phyloP scores from a whole-genome alignment of 2,888 invertebrate genomes.

The Drosophila recens region DNA sequence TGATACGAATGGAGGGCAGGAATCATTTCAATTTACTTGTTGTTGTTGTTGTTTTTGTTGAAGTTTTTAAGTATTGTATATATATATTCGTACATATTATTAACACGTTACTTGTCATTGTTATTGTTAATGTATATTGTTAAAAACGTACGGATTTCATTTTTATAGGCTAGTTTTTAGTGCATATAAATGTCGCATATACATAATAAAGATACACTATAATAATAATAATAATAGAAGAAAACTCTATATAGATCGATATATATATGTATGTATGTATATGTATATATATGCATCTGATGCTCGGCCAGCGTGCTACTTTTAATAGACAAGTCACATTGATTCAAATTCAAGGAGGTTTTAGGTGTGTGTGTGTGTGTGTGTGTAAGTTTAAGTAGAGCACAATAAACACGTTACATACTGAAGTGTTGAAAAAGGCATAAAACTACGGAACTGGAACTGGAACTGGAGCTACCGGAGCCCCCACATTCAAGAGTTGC shows the following conservation, averaged over 20 bases:
- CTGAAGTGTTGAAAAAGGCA: slow-evolving; percentile 41
- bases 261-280: slow-evolving; percentile 27
- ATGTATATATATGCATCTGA: slow-evolving; percentile 67
- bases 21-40: slow-evolving; percentile 83
- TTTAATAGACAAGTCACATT: slow-evolving; percentile 82
- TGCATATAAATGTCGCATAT: slow-evolving; percentile 51
- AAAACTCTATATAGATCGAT: slow-evolving; percentile 61
- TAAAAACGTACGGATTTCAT: slow-evolving; percentile 63
- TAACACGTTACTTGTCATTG: slow-evolving; percentile 43
- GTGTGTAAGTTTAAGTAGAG: slow-evolving; percentile 33
- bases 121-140: slow-evolving; percentile 62
- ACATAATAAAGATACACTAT: slow-evolving; percentile 45
- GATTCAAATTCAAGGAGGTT: slow-evolving; percentile 81
- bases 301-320: slow-evolving; percentile 71
- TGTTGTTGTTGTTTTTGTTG: slow-evolving; percentile 63
- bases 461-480: slow-evolving; percentile 47
- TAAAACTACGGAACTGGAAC: slow-evolving; percentile 58
- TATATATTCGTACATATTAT: slow-evolving; percentile 24
- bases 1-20: slow-evolving; percentile 84
- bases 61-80: slow-evolving; percentile 41
- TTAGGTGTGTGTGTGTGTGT: slow-evolving; percentile 52
- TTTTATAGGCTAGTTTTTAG: slow-evolving; percentile 50
- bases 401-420: slow-evolving; percentile 44
- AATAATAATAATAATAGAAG: slow-evolving; percentile 43
- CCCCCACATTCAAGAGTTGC: slow-evolving; percentile 21